phyloP scores from a whole-genome alignment of 2,888 invertebrate genomes.

The Zaprionus bogoriensis region DNA sequence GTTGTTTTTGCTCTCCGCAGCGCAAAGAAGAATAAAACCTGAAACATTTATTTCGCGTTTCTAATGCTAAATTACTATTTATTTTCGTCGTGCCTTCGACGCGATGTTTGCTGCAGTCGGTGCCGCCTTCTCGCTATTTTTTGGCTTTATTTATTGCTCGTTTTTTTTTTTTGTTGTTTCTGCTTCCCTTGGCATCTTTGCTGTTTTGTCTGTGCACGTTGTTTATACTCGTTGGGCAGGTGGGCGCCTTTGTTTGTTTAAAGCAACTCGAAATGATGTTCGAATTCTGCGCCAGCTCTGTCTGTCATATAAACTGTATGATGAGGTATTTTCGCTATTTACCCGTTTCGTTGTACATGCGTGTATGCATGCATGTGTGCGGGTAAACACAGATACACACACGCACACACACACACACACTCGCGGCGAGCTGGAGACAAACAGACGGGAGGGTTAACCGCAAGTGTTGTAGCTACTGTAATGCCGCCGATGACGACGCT shows the following conservation, averaged over 20 bases:
- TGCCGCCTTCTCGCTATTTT: constrained; percentile 18
- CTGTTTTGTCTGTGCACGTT: constrained; percentile 23
- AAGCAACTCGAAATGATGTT: constrained; percentile 49
- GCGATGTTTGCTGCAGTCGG: constrained; percentile 63
- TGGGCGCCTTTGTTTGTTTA: constrained; percentile 63
- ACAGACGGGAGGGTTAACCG: constrained; percentile 48
- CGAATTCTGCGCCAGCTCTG: constrained; percentile 30
- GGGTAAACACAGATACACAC: neutral
- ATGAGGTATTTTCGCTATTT: constrained; percentile 46
- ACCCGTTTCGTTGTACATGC: constrained; percentile 51
- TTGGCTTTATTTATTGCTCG: constrained; percentile 10
- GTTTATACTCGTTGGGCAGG: constrained; percentile 53
- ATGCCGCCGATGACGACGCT: constrained; percentile 29
- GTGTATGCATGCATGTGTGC: constrained; percentile 26
- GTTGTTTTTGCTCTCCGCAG: constrained; percentile 30
- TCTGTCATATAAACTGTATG: constrained; percentile 46
- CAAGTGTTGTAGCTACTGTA: constrained; percentile 59
- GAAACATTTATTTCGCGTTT: constrained; percentile 66
- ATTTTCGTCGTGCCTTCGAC: constrained; percentile 42
- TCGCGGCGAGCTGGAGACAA: constrained; percentile 15
- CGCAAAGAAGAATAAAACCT: constrained; percentile 47
- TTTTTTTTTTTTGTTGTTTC: constrained; percentile 10
- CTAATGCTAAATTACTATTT: constrained; percentile 66
- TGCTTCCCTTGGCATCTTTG: constrained; percentile 26
- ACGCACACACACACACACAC: constrained; percentile 2